Evolutionary conservation across 2,113 vertebrate species (phyloP).

Genomic region (Gallinago media): DNA sequence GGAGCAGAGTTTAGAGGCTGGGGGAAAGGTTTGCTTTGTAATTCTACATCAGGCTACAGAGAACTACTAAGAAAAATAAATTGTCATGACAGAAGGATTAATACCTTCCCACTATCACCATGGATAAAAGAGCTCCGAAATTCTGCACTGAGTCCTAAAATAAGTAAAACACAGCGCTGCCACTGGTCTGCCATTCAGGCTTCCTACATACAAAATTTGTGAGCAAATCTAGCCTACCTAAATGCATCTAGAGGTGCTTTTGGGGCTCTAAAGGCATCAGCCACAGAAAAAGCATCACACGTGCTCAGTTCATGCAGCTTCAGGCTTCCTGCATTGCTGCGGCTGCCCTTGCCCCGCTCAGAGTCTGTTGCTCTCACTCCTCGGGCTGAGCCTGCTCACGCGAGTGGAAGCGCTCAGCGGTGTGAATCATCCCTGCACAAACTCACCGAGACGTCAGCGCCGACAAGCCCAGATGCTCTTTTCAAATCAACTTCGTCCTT

Average conservation of each 20-base stretch:
- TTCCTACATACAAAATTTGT: background rate
- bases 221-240: background rate
- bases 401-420: rapidly evolving
- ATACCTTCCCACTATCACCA: background rate
- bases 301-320: rapidly evolving
- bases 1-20: background rate
- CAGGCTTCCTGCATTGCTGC: rapidly evolving
- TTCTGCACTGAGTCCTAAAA: background rate
- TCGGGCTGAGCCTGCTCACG: rapidly evolving
- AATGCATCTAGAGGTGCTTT: background rate
- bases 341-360: rapidly evolving
- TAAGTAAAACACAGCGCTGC: background rate
- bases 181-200: background rate
- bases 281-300: rapidly evolving
- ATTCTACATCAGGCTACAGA: background rate
- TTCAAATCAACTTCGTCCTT: background rate
- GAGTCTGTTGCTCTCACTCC: rapidly evolving
- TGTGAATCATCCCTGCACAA: background rate
- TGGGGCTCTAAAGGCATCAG: rapidly evolving
- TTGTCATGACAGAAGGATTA: background rate
- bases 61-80: background rate
- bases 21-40: background rate
- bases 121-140: background rate
- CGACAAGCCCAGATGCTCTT: background rate
- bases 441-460: background rate